Conservation (phyloP, 2,888 invertebrate genomes). For the Acrobasis consociella region DNA sequence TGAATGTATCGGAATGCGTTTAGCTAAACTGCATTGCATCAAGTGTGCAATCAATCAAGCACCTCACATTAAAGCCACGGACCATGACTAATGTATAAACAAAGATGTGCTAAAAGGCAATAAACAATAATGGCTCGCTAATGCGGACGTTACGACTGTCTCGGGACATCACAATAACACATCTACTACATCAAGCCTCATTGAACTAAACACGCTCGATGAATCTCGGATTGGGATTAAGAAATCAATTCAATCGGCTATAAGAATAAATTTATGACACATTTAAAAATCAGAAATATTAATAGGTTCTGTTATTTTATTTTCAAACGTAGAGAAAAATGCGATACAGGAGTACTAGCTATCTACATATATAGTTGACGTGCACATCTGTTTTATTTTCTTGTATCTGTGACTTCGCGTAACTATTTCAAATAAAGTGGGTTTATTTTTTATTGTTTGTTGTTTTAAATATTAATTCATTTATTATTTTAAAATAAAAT, state of each 20-base stretch:
- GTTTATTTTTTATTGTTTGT: no score
- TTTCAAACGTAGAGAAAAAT: no score
- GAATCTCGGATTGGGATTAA: conserved; percentile 62
- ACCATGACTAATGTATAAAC: conserved; percentile 52
- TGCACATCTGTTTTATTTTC: no score
- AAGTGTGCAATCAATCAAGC: conserved; percentile 32
- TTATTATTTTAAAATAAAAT: no score
- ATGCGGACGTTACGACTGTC: conserved; percentile 72
- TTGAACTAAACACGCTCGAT: conserved; percentile 70
- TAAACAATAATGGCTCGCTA: conserved; percentile 71
- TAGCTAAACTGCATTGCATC: conserved; percentile 14
- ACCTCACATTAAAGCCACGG: conserved; percentile 39
- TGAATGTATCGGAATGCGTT: conserved; percentile 11
- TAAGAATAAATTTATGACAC: conserved; percentile 46
- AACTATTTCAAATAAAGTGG: no score
- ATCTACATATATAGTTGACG: no score
- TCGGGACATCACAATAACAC: conserved; percentile 71
- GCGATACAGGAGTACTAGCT: no score
- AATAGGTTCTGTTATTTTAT: no score
- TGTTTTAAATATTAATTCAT: no score
- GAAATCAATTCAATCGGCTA: conserved; percentile 57
- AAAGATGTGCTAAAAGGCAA: conserved; percentile 60
- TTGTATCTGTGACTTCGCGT: no score
- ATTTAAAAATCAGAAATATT: conserved; percentile 43
- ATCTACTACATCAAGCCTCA: conserved; percentile 75